Evolutionary conservation across 64 coral and sea anemone genomes (phyloP).

Genomic region (Pocillopora damicornis): DNA sequence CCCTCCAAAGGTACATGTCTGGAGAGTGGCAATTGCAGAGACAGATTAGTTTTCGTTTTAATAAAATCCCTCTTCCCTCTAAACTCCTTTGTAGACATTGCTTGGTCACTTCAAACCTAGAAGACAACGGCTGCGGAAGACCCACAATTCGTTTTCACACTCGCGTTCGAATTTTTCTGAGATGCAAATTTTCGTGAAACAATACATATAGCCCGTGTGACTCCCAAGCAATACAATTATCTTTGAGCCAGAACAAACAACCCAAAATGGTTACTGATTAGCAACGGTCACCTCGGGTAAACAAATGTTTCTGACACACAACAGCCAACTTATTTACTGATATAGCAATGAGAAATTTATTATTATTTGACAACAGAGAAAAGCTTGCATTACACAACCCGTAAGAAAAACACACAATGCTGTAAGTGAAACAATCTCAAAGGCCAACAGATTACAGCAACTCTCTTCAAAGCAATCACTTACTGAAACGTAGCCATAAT

Average conservation of each 20-base stretch:
- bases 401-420: neutral
- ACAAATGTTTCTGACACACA: neutral
- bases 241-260: neutral
- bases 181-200: no score
- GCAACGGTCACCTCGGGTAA: neutral
- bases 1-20: no score
- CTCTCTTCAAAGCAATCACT: neutral
- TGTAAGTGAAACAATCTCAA: neutral
- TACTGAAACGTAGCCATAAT: neutral
- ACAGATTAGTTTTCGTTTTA: no score
- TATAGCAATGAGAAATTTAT: slow-evolving; percentile 48
- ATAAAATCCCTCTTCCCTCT: no score
- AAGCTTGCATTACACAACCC: slow-evolving; percentile 27
- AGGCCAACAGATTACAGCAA: neutral
- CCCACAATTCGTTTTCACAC: no score
- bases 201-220: no score
- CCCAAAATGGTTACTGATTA: neutral
- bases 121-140: no score
- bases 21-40: no score
- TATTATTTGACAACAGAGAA: slow-evolving; percentile 24
- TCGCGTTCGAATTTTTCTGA: no score
- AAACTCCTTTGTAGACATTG: no score
- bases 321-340: neutral
- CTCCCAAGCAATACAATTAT: no score
- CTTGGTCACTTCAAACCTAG: no score